Base-by-base conservation (phyloP, 2,888 invertebrate genomes). In the Rosalia funebris region DNA sequence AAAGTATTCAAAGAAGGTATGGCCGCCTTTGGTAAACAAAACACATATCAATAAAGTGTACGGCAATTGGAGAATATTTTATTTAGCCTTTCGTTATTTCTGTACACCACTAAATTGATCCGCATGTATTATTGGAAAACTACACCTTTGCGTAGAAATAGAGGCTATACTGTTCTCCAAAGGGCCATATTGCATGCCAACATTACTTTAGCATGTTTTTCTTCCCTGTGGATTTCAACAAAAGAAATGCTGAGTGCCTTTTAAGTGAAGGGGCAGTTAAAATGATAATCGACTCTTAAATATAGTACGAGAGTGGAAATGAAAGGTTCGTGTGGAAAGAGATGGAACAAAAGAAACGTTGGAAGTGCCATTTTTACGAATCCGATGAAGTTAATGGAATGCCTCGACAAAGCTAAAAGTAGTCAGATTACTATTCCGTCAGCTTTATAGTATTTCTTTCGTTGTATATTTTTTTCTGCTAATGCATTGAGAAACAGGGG, bases 241-340 rank as follows among this genome's bases (percentile, higher is more conserved):
- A 77, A 77, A 77, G 76, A 76, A 73, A 71, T 70, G 69, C 74
- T 70, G 73, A 75, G 76, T 77, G 75, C 74, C 75, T 77, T 77
- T 77, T 77, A 77, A 79, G 77, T 74, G 73, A 74, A 73, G 72
- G 74, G 71, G 74, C 76, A 77, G 77, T 79, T 77, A 78, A 79
- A 79, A 78, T 79, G 78, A 79, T 79, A 78, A 79, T 79, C 77
- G 77, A 72, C 75, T 73, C 71, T 73, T 70, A 71, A 75, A 74
- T 71, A 71, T 73, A 65, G 68, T 64, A 65, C 64, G 67, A 67
- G 65, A 66, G 69, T 69, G 69, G 66, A 67, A 68, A 69, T 66
- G 68, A 72, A 66, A 69, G 68, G 62, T 60, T 53, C 55, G 45
- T 60, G 48, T 42, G 57, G 63, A 69, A 57, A 59, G 60, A 56